phyloP scores from a whole-genome alignment of 2,797 vertebrate genomes.

The Spatula versicolor region DNA sequence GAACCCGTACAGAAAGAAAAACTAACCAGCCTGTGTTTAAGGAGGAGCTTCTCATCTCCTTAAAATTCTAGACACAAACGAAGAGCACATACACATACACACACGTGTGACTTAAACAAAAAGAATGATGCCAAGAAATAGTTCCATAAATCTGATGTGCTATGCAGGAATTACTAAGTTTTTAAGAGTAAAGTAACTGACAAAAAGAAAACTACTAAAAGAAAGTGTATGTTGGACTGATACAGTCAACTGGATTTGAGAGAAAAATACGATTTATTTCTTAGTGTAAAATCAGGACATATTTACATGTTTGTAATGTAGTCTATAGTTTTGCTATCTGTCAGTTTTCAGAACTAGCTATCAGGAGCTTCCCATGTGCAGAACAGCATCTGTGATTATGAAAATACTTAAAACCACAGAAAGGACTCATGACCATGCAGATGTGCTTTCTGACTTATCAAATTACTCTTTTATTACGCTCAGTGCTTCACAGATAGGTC shows the following conservation, averaged over 20 bases:
- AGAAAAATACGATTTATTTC: not conserved
- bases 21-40: not conserved
- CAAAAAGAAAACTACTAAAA: not conserved
- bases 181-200: not conserved
- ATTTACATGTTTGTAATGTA: not conserved
- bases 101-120: not conserved
- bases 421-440: not conserved
- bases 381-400: not conserved
- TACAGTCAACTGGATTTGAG: not conserved
- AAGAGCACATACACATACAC: not conserved
- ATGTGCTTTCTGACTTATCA: not conserved
- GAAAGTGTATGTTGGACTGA: not conserved
- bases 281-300: not conserved
- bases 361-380: not conserved
- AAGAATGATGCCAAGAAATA: not conserved
- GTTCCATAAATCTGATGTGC: not conserved
- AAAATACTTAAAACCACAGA: conserved; percentile 19
- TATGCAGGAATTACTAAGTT: not conserved
- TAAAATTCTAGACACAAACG: not conserved
- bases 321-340: not conserved
- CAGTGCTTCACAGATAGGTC: not conserved
- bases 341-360: conserved; percentile 4
- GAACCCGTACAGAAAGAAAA: not conserved
- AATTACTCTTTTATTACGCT: not conserved
- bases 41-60: not conserved